Conservation (phyloP, 2,888 invertebrate genomes). For the Drosophila mayaguana region DNA sequence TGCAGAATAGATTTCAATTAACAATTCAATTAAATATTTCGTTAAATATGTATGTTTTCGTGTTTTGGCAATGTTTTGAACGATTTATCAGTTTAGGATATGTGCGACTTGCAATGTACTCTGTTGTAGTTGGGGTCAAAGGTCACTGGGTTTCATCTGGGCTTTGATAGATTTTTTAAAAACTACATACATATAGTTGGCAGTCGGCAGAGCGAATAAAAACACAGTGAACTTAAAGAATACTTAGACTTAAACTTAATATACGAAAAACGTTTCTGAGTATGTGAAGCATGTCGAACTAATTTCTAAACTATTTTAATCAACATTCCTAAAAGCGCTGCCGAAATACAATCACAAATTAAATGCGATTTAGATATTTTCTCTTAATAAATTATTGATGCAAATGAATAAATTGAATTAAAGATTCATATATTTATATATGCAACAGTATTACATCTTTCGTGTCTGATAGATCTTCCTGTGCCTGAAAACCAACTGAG, state of each 20-base stretch:
- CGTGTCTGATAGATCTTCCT: not conserved
- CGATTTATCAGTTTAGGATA: constrained; percentile 48
- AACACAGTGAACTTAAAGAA: not conserved
- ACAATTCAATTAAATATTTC: constrained; percentile 28
- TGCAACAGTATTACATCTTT: not conserved
- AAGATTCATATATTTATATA: not conserved
- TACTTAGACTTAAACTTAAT: constrained; percentile 14
- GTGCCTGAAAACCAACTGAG: not conserved
- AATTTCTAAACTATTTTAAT: constrained; percentile 35
- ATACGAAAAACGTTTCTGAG: constrained; percentile 28
- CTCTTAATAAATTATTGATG: not conserved
- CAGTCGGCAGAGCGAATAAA: constrained; percentile 12
- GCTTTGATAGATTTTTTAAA: constrained; percentile 11
- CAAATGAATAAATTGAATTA: not conserved
- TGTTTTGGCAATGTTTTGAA: constrained; percentile 68
- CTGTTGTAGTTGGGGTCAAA: constrained; percentile 19
- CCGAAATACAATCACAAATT: constrained; percentile 13
- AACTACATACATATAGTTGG: constrained; percentile 8
- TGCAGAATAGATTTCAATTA: constrained; percentile 30
- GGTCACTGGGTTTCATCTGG: constrained; percentile 19
- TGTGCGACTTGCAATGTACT: constrained; percentile 52
- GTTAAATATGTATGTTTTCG: constrained; percentile 46
- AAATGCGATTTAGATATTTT: constrained; percentile 5
- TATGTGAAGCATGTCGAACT: constrained; percentile 29
- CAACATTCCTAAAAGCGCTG: constrained; percentile 14